Evolutionary conservation across 1,140 invertebrate genomes (phyloP).

Genomic region (Chironomus striatipennis): DNA sequence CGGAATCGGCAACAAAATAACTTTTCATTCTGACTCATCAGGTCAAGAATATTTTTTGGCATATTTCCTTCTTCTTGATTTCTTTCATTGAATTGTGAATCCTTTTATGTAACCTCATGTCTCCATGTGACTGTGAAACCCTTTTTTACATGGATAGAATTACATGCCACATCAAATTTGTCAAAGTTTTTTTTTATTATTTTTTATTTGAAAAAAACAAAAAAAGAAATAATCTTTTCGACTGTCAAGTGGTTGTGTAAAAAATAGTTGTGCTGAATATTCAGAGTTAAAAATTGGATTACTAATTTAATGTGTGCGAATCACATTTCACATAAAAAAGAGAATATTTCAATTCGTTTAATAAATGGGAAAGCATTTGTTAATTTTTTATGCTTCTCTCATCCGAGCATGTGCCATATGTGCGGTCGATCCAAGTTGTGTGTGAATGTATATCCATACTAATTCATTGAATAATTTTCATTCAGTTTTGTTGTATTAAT

Average conservation of each 20-base stretch:
- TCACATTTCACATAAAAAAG: background rate
- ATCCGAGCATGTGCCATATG: constrained; percentile 3
- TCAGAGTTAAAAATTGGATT: constrained; percentile 2
- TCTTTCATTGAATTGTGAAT: background rate
- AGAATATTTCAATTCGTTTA: no score
- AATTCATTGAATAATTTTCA: background rate
- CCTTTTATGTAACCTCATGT: background rate
- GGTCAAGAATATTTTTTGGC: no score
- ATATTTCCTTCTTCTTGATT: background rate
- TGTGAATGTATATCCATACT: background rate
- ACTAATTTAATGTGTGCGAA: background rate
- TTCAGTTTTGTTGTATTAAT: no score
- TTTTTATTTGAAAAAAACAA: background rate
- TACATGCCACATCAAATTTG: constrained; percentile 12
- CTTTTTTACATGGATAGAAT: background rate
- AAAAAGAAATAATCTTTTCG: background rate
- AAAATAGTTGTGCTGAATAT: background rate
- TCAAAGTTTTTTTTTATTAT: background rate
- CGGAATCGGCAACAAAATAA: no score
- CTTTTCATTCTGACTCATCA: no score
- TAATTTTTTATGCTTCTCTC: background rate
- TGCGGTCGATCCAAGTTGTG: background rate
- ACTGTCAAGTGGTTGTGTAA: no score
- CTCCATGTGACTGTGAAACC: background rate
- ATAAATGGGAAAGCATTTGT: background rate